Percentiles rank a stretch among this genome's conserved stretches.
Evolutionary conservation across 1,140 invertebrate species (phyloP).

Genomic region (Drosophila paulistorum): DNA sequence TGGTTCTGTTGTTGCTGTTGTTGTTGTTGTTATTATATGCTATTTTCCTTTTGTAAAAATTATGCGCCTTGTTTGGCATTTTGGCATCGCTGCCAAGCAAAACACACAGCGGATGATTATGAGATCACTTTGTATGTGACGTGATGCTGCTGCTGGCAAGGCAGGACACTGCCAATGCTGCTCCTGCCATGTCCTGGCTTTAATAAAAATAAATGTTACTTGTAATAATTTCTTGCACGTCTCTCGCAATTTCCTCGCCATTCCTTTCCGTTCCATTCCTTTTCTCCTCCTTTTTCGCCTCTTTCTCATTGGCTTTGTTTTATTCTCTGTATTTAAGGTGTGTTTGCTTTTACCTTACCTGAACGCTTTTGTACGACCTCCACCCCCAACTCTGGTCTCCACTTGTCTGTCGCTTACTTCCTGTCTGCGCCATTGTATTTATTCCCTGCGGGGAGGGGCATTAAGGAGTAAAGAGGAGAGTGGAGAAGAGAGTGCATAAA

Average conservation of each 20-base stretch:
- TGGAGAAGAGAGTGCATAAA: constrained; percentile 63
- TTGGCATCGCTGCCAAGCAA: constrained; percentile 64
- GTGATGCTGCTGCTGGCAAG: constrained; percentile 50
- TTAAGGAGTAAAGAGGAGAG: constrained; percentile 11
- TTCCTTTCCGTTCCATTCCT: neutral
- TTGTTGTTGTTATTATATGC: neutral
- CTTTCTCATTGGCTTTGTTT: constrained; percentile 35
- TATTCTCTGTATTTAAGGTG: constrained; percentile 59
- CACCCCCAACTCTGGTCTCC: constrained; percentile 5
- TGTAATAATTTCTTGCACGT: constrained; percentile 76
- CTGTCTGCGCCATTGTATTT: constrained; percentile 64
- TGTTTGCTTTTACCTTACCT: constrained; percentile 29
- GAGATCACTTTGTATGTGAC: constrained; percentile 77
- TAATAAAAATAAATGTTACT: constrained; percentile 81
- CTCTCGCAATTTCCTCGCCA: constrained; percentile 62
- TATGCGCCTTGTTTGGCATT: constrained; percentile 68
- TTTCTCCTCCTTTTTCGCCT: neutral
- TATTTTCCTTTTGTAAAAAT: constrained; percentile 60
- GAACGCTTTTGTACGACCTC: constrained; percentile 20
- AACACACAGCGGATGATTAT: constrained; percentile 73
- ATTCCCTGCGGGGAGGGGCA: constrained; percentile 1
- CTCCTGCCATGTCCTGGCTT: constrained; percentile 49
- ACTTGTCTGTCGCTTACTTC: constrained; percentile 51
- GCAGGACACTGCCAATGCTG: constrained; percentile 32
- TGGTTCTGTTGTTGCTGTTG: neutral